Percentiles rank a stretch among this genome's conserved stretches.
Conservation (phyloP, 2,888 invertebrate genomes). For the Abrostola tripartita region DNA sequence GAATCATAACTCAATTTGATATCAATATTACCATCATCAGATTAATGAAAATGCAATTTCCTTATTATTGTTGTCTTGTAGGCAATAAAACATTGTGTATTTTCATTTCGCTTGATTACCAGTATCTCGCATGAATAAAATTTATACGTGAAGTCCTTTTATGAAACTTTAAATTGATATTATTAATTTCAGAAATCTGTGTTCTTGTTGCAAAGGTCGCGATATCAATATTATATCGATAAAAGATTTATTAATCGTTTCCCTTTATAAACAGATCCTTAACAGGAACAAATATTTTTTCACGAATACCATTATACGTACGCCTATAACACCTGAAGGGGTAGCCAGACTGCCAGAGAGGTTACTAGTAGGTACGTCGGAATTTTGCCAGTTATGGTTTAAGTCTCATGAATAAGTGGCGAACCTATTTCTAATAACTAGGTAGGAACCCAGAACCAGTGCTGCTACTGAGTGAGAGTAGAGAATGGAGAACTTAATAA, state of each 20-base stretch:
- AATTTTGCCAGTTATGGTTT: too few species aligned
- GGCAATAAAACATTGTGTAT: constrained; percentile 6
- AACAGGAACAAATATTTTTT: background rate
- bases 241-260: background rate
- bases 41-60: constrained; percentile 28
- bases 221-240: background rate
- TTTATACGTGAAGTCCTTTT: constrained; percentile 15
- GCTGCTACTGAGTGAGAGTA: too few species aligned
- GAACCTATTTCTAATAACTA: too few species aligned
- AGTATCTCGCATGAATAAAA: constrained; percentile 27
- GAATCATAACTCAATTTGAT: constrained; percentile 23
- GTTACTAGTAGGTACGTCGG: too few species aligned
- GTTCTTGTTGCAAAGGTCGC: background rate
- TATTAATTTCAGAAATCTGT: background rate
- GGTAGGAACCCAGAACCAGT: too few species aligned
- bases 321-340: too few species aligned
- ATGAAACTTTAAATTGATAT: constrained; percentile 9
- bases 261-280: too few species aligned
- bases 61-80: constrained; percentile 3
- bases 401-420: too few species aligned
- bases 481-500: too few species aligned
- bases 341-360: too few species aligned
- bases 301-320: too few species aligned
- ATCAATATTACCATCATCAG: constrained; percentile 11
- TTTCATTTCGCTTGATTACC: constrained; percentile 6